Base-by-base conservation (phyloP, 2,888 invertebrate species). In the Platynereis dumerilii region DNA sequence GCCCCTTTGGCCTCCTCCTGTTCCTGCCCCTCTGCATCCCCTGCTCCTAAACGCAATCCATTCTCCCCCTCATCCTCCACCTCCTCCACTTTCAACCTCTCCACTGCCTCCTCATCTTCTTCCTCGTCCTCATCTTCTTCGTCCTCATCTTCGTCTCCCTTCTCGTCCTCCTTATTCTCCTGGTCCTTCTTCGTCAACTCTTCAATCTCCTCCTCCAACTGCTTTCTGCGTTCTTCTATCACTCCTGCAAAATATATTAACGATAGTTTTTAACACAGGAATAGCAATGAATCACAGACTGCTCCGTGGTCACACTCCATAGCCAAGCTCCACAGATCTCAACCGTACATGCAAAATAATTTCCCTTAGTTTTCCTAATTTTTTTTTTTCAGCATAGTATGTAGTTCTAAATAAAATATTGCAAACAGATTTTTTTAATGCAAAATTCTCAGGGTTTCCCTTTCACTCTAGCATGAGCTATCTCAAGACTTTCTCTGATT, bases 141-240 rank as follows among this genome's bases (percentile, higher is more conserved):
- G 5, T 48, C 48, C 10, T 48, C 48, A 48, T 48, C 48, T 12
- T 48, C 48, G 7, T 48, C 48, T 7, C 12, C 34, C 12, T 5
- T 5, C 34, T 34, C 12, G 5, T 48, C 48, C 17, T 48, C 48
- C 17, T 48, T 48, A 5, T 12, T 48, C 20, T 58, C 53, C 1
- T 27, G 52, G 34, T 58, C 64, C 12, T 59, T 48, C 10, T 39
- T 39, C 3, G 58, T 69, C 48, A 69, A 26, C 29, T 62, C 65
- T 2, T 65, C 68, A n/a, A 68, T 68, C 20, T 68, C 68, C 34
- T 63, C 55, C 53, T 68, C 68, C 10, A 68, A 44, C 39, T 59
- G 55, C 34, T 48, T 44, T 12, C 64, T 56, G 10, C 68, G 45
- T 27, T 66, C 65, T 7, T 26, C 24, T 20, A 68, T 66, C 15